A percentile compares a stretch with the other conserved stretches of the same genome.
Conservation (phyloP, 2,888 invertebrate genomes). For the Sphaeridia pumilis region DNA sequence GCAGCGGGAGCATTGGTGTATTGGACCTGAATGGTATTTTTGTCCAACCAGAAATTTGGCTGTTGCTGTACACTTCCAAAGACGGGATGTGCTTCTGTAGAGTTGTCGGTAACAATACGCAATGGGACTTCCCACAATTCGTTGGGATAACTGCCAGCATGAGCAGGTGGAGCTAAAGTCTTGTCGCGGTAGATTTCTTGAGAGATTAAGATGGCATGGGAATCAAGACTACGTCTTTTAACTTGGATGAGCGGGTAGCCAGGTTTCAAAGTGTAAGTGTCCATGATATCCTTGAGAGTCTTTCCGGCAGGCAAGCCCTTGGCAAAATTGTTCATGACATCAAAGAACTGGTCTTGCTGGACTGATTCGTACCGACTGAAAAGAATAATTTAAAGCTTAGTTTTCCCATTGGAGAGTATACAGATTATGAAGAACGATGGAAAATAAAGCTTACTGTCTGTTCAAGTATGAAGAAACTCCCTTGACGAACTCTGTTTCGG, state of each 20-base stretch:
- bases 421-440: too few species aligned
- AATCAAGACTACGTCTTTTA: background rate
- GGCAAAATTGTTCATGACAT: background rate
- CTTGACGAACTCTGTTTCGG: slow-evolving; percentile 9
- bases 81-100: too few species aligned
- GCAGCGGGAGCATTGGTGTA: too few species aligned
- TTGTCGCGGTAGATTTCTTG: background rate
- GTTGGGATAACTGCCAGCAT: background rate
- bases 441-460: slow-evolving; percentile 18
- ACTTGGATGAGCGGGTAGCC: slow-evolving; percentile 32
- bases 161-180: background rate
- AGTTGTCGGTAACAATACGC: too few species aligned
- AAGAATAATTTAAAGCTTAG: too few species aligned
- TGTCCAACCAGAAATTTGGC: too few species aligned
- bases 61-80: too few species aligned
- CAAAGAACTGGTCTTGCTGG: background rate
- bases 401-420: too few species aligned
- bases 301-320: slow-evolving; percentile 11
- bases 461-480: slow-evolving; percentile 18
- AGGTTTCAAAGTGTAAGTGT: slow-evolving; percentile 32
- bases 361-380: background rate
- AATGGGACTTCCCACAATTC: background rate
- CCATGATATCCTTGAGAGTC: slow-evolving; percentile 31
- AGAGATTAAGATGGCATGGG: too few species aligned
- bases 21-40: too few species aligned